Evolutionary conservation across 1,140 invertebrate species (phyloP), one percentile per base, ranked within the genome.

Genomic region (Cyclargus thomasi): DNA sequence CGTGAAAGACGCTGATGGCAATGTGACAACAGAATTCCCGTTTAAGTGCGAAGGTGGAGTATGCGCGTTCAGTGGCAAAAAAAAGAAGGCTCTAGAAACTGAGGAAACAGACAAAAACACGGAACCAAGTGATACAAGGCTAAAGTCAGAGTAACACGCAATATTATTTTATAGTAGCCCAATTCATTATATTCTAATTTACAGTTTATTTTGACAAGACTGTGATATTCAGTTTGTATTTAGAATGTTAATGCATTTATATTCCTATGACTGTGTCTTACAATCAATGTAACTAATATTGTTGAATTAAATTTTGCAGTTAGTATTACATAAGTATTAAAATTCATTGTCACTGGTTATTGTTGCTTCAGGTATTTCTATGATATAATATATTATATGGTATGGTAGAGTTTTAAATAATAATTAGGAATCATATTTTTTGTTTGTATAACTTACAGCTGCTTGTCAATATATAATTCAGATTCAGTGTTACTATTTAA

Each of bases 21-120:
- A 92, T 75, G 90, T 78, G 2, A 83, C 82, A 35, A 92, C 92
- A 0, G 90, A 93, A 70, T 92, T 92, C 67, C 92, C 92, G 11
- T 92, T 93, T 67, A 88, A 91, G 67, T 93, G 92, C 78, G 91
- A 91, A 79, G 92, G 92, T 57, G 86, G 86, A 14, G 86, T 89
- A 2, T 90, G 88, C 67, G 77, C 77, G 0, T 88, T 86, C 71
- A 76, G 75, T 35, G 80, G 73, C 65, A 82, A 82, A 68, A 71
- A 77, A 14, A 78, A 79, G 62, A 75, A 78, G 62, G 63, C 22
- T 18, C 21, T 59, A 21, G 53, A 63, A 53, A 68, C 66, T 39
- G 69, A 73, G 35, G 59, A 66, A 35, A 2, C 22, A 17, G 23
- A 63, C 29, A 18, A 18, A 35, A 64, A 1, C 39, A 11, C 39